Evolutionary conservation across 2,888 invertebrate genomes (phyloP).

Genomic region (Microctonus hyperodae): DNA sequence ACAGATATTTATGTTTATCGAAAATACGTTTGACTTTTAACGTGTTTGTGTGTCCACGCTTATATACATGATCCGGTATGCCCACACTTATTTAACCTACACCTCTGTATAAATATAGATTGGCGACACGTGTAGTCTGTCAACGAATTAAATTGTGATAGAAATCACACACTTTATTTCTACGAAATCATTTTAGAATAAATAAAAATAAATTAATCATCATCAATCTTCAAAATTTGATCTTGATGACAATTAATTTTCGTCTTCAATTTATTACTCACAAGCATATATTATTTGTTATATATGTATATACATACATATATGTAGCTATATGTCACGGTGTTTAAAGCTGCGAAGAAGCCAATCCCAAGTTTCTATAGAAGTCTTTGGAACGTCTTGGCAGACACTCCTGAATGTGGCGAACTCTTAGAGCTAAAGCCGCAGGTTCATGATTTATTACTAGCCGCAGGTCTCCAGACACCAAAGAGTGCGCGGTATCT

Average conservation of each 20-base stretch:
- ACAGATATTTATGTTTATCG: not conserved
- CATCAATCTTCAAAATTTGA: not conserved
- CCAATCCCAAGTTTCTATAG: not conserved
- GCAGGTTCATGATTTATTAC: conserved; percentile 55
- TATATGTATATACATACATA: too few relatives aligned
- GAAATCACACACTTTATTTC: not conserved
- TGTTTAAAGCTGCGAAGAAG: not conserved
- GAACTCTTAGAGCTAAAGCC: conserved; percentile 33
- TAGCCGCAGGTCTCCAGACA: conserved; percentile 31
- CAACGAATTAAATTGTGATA: not conserved
- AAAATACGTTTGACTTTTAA: not conserved
- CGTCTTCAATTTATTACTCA: too few relatives aligned
- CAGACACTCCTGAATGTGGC: conserved; percentile 25
- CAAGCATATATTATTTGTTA: too few relatives aligned
- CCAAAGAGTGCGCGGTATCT: conserved; percentile 24
- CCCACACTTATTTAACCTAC: conserved; percentile 24
- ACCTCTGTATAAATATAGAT: conserved; percentile 22
- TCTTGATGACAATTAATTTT: not conserved
- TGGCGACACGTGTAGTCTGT: conserved; percentile 11
- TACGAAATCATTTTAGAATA: not conserved
- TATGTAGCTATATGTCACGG: too few relatives aligned
- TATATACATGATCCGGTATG: conserved; percentile 31
- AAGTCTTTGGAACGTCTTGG: not conserved
- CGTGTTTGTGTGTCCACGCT: not conserved
- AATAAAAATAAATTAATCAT: not conserved